A percentile compares a stretch with the other conserved stretches of the same genome.
Conservation (phyloP, 2,888 invertebrate species). For the Tetranychus truncatus region DNA sequence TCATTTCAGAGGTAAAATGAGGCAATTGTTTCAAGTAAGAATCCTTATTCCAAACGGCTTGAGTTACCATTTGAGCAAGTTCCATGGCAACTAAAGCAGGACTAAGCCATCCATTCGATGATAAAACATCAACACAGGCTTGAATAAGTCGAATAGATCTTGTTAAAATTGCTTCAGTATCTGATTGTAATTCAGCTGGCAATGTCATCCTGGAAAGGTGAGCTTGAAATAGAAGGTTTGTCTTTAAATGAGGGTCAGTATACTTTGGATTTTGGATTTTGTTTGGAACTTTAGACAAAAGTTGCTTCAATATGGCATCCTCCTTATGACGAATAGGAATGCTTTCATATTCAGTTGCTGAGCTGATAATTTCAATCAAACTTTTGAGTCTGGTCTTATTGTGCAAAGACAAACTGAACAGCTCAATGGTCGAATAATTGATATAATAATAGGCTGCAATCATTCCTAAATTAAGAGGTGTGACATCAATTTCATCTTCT, state of each 20-base stretch:
- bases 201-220: slow-evolving; percentile 83
- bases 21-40: slow-evolving; percentile 90
- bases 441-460: slow-evolving; percentile 99
- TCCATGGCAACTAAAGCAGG: slow-evolving; percentile 99
- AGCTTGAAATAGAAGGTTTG: slow-evolving; percentile 82
- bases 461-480: slow-evolving; percentile 95
- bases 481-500: slow-evolving; percentile 92
- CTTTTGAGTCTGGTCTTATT: slow-evolving; percentile 94
- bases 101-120: slow-evolving; percentile 90
- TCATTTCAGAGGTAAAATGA: slow-evolving; percentile 70
- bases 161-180: slow-evolving; percentile 71
- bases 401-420: slow-evolving; percentile 89
- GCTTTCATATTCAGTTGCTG: slow-evolving; percentile 87
- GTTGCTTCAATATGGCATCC: slow-evolving; percentile 55
- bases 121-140: slow-evolving; percentile 79
- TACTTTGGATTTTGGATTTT: slow-evolving; percentile 57
- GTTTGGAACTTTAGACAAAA: slow-evolving; percentile 35
- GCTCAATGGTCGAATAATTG: slow-evolving; percentile 92
- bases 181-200: slow-evolving; percentile 86
- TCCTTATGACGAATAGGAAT: slow-evolving; percentile 87
- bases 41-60: slow-evolving; percentile 99
- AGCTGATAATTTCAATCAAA: slow-evolving; percentile 88
- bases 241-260: slow-evolving; percentile 92
- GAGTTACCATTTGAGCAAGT: slow-evolving; percentile 96
- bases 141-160: slow-evolving; percentile 40